These are phyloP conservation scores for Resseliella maxima DNA, from an alignment of 2,888 invertebrate genomes.

Conservation along the genomic window DNA sequence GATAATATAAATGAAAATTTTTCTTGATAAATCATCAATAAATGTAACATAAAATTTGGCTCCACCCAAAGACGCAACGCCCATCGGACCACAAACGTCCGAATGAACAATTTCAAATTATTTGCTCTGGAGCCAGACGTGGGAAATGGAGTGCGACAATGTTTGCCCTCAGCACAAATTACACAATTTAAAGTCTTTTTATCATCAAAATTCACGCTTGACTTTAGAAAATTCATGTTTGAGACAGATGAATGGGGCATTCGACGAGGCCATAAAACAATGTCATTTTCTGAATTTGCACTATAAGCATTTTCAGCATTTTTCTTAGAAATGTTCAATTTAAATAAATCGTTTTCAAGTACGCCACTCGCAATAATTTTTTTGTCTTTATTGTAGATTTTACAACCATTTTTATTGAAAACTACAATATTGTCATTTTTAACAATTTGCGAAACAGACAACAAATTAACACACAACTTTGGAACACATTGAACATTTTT, in stretches of 20 bases:
- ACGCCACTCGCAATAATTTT: not conserved
- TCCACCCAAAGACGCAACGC: not conserved
- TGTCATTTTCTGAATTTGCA: conserved; percentile 28
- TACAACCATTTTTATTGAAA: not conserved
- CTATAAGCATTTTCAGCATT: not conserved
- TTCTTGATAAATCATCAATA: not conserved
- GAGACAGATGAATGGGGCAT: not conserved
- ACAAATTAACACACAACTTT: not conserved
- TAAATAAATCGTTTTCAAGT: not conserved
- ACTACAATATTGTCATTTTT: conserved; percentile 12
- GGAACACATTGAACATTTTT: not conserved
- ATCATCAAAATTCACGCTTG: no score
- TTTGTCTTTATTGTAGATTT: not conserved
- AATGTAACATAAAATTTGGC: not conserved
- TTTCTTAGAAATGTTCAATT: not conserved
- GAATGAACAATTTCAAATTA: not conserved
- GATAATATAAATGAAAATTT: not conserved
- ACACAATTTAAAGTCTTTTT: no score
- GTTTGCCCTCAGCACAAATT: not conserved
- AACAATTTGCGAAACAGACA: not conserved
- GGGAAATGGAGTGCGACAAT: not conserved
- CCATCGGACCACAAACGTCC: conserved; percentile 16
- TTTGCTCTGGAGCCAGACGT: no score
- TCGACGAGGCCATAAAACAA: conserved; percentile 31
- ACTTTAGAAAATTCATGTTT: not conserved